Evolutionary conservation across 2,797 vertebrate species (phyloP).

Genomic region (Pterois miles): DNA sequence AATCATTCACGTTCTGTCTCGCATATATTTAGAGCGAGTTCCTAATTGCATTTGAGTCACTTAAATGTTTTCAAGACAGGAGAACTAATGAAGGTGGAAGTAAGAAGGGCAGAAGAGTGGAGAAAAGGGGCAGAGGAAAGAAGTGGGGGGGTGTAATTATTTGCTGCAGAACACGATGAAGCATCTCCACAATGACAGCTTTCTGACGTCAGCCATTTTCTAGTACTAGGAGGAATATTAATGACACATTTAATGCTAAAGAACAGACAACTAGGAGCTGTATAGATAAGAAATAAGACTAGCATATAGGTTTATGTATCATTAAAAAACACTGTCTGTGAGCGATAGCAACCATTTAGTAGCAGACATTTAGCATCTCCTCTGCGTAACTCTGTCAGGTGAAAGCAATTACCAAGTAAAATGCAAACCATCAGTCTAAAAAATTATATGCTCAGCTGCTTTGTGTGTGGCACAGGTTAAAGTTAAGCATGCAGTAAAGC

Average conservation of each 20-base stretch:
- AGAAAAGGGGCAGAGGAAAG: not conserved
- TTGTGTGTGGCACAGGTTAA: not conserved
- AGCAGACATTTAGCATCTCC: not conserved
- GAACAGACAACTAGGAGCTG: constrained; percentile 6
- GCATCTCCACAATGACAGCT: constrained; percentile 30
- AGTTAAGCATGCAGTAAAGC: not conserved
- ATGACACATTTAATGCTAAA: constrained; percentile 28
- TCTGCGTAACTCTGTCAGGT: not conserved
- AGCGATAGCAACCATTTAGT: constrained; percentile 12
- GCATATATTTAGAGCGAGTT: not conserved
- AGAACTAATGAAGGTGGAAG: not conserved
- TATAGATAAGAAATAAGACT: not conserved
- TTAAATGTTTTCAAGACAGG: not conserved
- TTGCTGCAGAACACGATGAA: constrained; percentile 26
- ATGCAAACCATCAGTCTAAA: constrained; percentile 10
- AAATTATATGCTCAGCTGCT: constrained; percentile 5
- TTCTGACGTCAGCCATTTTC: constrained; percentile 34
- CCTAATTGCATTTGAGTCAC: not conserved
- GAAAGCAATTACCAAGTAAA: constrained; percentile 19
- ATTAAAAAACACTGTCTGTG: not conserved
- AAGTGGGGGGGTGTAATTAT: constrained; percentile 39
- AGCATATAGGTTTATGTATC: not conserved
- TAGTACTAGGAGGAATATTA: constrained; percentile 43
- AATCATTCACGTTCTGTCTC: constrained; percentile 2
- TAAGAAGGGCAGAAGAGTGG: not conserved